phyloP scores from a whole-genome alignment of 2,797 vertebrate species.

The Euphonia xanthogaster region DNA sequence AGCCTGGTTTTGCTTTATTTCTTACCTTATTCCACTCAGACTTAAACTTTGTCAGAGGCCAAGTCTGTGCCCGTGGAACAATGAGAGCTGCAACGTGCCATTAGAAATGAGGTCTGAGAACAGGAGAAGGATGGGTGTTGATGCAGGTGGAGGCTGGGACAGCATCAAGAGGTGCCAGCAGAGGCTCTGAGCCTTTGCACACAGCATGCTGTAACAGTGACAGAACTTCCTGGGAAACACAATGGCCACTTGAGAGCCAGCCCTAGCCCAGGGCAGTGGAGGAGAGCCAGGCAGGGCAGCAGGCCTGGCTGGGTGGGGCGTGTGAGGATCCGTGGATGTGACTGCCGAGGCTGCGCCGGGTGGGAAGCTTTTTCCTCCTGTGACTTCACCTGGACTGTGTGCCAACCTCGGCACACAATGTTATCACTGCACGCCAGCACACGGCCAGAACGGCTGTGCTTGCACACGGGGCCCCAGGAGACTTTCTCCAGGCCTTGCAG shows the following conservation, averaged over 20 bases:
- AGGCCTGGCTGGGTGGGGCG: neutral
- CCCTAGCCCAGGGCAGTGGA: neutral
- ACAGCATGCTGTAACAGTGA: neutral
- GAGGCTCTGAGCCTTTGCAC: neutral
- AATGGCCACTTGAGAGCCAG: constrained; percentile 11
- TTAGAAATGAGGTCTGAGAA: neutral
- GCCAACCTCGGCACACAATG: constrained; percentile 63
- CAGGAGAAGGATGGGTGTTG: neutral
- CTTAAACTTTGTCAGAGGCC: neutral
- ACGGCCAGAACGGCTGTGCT: neutral
- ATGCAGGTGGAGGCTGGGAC: neutral
- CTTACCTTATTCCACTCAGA: neutral
- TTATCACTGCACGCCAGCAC: constrained; percentile 56
- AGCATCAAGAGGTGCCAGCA: neutral
- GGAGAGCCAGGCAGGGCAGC: neutral
- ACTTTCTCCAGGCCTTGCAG: neutral
- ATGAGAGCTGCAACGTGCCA: accelerated
- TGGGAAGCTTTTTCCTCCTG: constrained; percentile 49
- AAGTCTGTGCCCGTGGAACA: neutral
- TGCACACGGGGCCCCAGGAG: neutral
- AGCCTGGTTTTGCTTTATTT: neutral
- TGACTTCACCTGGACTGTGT: constrained; percentile 47
- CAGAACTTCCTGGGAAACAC: neutral
- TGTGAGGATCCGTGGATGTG: neutral
- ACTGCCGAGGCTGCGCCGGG: neutral